phyloP scores from a whole-genome alignment of 2,888 invertebrate genomes.

The Zygaena filipendulae region DNA sequence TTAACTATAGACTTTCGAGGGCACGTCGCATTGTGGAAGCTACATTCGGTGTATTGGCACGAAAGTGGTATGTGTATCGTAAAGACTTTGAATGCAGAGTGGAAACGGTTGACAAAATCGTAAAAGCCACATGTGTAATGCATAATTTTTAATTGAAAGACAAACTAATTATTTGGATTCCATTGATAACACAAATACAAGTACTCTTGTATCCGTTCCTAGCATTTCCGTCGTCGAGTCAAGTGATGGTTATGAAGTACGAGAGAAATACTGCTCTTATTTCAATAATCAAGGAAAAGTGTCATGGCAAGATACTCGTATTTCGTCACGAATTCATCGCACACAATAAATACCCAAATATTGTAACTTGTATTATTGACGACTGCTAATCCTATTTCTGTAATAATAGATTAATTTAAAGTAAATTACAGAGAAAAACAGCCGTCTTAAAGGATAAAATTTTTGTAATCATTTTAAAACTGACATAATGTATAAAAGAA shows the following conservation, averaged over 20 bases:
- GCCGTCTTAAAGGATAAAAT: no score
- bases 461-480: no score
- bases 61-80: conserved; percentile 15
- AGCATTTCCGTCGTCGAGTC: neutral
- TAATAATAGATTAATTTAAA: no score
- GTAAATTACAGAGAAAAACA: no score
- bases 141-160: conserved; percentile 9
- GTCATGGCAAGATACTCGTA: conserved; percentile 7
- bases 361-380: no score
- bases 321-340: conserved; percentile 6
- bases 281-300: conserved; percentile 5
- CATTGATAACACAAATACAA: conserved; percentile 1
- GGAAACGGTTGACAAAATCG: conserved; percentile 8
- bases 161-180: conserved; percentile 2
- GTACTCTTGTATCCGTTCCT: conserved; percentile 1
- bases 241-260: conserved; percentile 4
- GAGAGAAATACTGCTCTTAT: conserved; percentile 5
- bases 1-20: conserved; percentile 20
- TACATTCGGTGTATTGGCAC: conserved; percentile 18
- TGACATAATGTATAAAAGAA: no score
- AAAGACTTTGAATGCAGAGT: conserved; percentile 12
- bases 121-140: conserved; percentile 10
- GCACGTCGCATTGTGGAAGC: conserved; percentile 20
- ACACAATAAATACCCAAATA: no score
- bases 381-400: no score